A percentile compares a stretch with the other conserved stretches of the same genome.
phyloP scores from a whole-genome alignment of 2,113 vertebrate genomes.

The Triplophysa rosa region DNA sequence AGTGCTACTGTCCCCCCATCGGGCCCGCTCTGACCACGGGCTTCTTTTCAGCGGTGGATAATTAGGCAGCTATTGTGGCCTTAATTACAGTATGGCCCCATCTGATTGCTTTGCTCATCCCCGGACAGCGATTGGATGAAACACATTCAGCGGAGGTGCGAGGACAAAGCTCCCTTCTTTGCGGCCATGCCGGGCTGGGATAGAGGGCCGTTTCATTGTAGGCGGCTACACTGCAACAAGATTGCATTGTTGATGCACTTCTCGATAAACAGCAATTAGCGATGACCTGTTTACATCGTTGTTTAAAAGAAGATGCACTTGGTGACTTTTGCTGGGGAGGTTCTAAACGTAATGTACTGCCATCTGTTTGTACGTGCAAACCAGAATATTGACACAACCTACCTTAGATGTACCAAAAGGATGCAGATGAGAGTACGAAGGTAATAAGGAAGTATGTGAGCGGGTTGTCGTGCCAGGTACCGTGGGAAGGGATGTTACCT shows the following conservation, averaged over 20 bases:
- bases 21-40: conserved; percentile 24
- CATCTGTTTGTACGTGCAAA: conserved; percentile 5
- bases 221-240: conserved; percentile 49
- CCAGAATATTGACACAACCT: background rate
- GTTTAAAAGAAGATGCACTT: background rate
- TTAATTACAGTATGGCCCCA: conserved; percentile 68
- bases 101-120: conserved; percentile 58
- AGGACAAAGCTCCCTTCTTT: conserved; percentile 70
- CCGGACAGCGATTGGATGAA: conserved; percentile 57
- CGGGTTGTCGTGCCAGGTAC: background rate
- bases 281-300: conserved; percentile 63
- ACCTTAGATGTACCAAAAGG: background rate
- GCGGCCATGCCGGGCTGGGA: conserved; percentile 52
- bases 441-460: conserved; percentile 13
- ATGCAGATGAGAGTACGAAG: background rate
- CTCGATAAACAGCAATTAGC: conserved; percentile 61
- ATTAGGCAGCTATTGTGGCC: conserved; percentile 76
- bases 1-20: conserved; percentile 62
- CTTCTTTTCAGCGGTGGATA: conserved; percentile 67
- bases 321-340: conserved; percentile 4
- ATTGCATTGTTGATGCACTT: conserved; percentile 62
- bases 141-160: conserved; percentile 61
- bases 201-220: conserved; percentile 57
- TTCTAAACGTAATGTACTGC: background rate
- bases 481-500: conserved; percentile 25